A percentile compares a stretch with the other conserved stretches of the same genome.
phyloP scores from a whole-genome alignment of 2,888 invertebrate genomes.

The Mantis religiosa region DNA sequence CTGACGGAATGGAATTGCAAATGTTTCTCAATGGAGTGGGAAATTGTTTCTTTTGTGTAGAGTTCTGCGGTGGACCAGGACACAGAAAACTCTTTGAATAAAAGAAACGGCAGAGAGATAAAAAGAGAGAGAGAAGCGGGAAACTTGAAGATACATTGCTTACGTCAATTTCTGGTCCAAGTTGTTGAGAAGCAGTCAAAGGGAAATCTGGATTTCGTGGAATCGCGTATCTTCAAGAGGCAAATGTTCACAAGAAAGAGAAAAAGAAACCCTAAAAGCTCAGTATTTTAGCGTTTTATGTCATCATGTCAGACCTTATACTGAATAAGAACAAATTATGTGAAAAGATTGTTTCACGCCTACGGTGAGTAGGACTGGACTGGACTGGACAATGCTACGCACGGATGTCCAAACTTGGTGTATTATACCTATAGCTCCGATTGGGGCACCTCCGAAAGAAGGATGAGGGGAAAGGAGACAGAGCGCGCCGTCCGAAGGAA shows the following conservation, averaged over 20 bases:
- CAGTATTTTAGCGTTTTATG: neutral
- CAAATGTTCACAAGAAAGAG: neutral
- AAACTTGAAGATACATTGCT: neutral
- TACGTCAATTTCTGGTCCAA: neutral
- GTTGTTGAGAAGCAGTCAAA: neutral
- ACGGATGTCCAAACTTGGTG: no score
- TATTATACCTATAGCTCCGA: no score
- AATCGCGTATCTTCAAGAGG: neutral
- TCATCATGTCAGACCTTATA: no score
- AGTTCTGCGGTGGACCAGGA: neutral
- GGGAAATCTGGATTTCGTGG: neutral
- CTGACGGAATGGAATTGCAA: constrained; percentile 17
- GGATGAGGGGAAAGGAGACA: no score
- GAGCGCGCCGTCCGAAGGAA: no score
- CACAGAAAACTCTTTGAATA: neutral
- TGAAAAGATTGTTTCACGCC: no score
- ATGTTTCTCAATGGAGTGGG: constrained; percentile 17
- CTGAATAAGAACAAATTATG: no score
- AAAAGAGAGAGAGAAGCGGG: neutral
- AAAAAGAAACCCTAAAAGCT: neutral
- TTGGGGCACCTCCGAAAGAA: no score
- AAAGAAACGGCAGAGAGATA: neutral
- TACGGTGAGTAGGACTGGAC: no score
- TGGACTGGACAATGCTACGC: no score
- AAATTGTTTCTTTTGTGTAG: constrained; percentile 11